Base-by-base conservation (phyloP, 2,113 vertebrate species). In the Collichthys lucidus region DNA sequence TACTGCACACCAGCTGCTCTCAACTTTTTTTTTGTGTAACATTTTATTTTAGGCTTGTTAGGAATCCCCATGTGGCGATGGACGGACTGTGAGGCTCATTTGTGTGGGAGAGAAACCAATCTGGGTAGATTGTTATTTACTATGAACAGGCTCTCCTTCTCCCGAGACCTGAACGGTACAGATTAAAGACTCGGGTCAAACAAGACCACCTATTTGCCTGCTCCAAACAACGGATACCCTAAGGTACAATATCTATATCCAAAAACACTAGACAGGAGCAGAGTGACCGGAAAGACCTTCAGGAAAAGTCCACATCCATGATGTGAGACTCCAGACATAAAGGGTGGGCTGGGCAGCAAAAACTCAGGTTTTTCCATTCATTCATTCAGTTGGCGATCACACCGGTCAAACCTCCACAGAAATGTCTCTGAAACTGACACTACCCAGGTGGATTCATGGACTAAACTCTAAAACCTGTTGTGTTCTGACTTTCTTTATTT, bases 111-210 rank as follows among this genome's bases (percentile, higher is more conserved):
- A 63, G 47, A 74, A 81, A 80, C 44, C 61, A 67, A 73, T 60
- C 71, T 63, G 62, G 47, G 76, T 63, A 82, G 86, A 81, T 83
- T 35, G 79, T 77, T 71, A 80, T 81, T 85, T 86, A 83, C 83
- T 57, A 79, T 53, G 53, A 78, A 65, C 26, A 74, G 24, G 20
- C 14, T 15, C 40, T 86, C 79, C 60, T 19, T 64, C 62, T 61
- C 42, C 29, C 52, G 62, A 17, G 0, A 59, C 57, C 66, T 64
- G 24, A 61, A 49, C n/a, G 22, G 44, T 57, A 77, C 42, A 75
- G 74, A 76, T 71, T 80, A 15, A 75, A 17, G 8, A 8, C 26
- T 17, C 11, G 16, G 59, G 10, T 62, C 22, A 49, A 57, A 71
- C 26, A 10, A 17, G 46, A 75, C 17, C 35, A 68, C 50, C 15